Conservation (phyloP, 2,888 invertebrate species). For the Tipula helvola region DNA sequence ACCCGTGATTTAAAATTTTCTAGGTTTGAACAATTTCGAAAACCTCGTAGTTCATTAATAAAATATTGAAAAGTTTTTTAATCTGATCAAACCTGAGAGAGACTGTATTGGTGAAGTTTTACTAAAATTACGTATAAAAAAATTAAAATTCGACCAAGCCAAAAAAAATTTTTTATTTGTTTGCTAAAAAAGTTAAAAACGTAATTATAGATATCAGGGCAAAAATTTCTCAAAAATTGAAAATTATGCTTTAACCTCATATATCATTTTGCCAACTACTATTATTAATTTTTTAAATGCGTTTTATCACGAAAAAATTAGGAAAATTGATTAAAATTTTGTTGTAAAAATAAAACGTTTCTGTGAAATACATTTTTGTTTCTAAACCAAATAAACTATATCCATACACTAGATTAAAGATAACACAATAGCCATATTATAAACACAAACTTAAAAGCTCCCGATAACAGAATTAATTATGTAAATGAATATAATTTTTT, state of each 20-base stretch:
- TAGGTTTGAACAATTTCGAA: too few relatives aligned
- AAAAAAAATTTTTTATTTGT: too few relatives aligned
- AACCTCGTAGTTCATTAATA: too few relatives aligned
- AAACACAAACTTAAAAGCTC: neutral
- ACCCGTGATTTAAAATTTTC: too few relatives aligned
- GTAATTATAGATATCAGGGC: neutral
- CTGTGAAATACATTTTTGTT: neutral
- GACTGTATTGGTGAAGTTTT: too few relatives aligned
- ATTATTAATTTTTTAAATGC: neutral
- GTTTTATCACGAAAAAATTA: neutral
- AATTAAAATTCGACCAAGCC: too few relatives aligned
- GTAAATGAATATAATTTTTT: neutral
- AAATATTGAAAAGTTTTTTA: too few relatives aligned
- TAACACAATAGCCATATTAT: neutral
- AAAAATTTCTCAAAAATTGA: neutral
- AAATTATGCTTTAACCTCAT: neutral
- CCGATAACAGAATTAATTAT: neutral
- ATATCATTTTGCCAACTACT: neutral
- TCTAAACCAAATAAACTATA: neutral
- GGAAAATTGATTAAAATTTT: neutral
- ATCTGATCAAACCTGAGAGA: too few relatives aligned
- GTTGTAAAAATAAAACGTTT: neutral
- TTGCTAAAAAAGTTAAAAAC: too few relatives aligned
- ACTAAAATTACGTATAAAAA: too few relatives aligned
- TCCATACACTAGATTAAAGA: neutral